A percentile compares a stretch with the other conserved stretches of the same genome.
Conservation (phyloP, 2,888 invertebrate species). For the Dyspetes luteomarginatus region DNA sequence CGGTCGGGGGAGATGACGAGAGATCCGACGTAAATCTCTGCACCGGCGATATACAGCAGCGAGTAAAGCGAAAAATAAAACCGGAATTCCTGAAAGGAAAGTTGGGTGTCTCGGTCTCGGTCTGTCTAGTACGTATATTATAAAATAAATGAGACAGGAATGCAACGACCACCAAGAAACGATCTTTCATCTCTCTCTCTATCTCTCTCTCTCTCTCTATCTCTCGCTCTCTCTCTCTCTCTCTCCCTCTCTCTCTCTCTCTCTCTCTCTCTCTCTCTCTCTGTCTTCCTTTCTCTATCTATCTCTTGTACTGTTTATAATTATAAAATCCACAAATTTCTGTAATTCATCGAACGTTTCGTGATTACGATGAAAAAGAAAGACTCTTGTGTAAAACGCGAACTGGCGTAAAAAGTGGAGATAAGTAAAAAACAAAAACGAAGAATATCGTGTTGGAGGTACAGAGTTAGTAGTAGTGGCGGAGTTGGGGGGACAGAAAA, state of each 20-base stretch:
- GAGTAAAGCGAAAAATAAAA: conserved; percentile 21
- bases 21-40: conserved; percentile 41
- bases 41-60: conserved; percentile 1
- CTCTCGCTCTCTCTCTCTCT: no score
- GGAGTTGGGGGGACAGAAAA: conserved; percentile 11
- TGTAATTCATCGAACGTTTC: conserved; percentile 42
- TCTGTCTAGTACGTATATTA: conserved; percentile 50
- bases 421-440: conserved; percentile 57
- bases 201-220: no score
- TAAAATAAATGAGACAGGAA: conserved; percentile 44
- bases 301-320: conserved; percentile 4
- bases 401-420: conserved; percentile 36
- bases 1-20: conserved; percentile 46
- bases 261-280: no score
- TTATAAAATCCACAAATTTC: conserved; percentile 53
- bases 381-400: conserved; percentile 18
- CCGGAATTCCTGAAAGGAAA: conserved; percentile 61
- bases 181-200: no score
- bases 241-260: no score
- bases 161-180: conserved; percentile 14
- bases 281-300: no score
- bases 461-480: conserved; percentile 43
- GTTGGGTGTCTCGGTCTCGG: conserved; percentile 53
- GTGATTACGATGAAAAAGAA: background rate
- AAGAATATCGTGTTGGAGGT: conserved; percentile 39